These are phyloP conservation scores for human DNA, from an alignment of 2,113 vertebrate genomes.

Conservation along the genomic window GRCh38 chr5:37710501-37711000, in stretches of 20 bases:
- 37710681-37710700: neutral
- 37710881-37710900: neutral
- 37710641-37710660: neutral
- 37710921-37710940: neutral
- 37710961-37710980: neutral
- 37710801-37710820: neutral
- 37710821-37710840: neutral
- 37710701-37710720: neutral
- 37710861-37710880: neutral
- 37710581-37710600: neutral
- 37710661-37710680: constrained; percentile 21
- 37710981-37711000: neutral
- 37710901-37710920: neutral
- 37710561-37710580: neutral
- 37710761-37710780: constrained; percentile 35
- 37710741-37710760: neutral
- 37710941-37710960: neutral
- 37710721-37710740: neutral
- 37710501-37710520: neutral
- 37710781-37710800: neutral
- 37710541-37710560: neutral
- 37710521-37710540: neutral
- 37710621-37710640: neutral
- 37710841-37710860: neutral
- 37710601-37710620: constrained; percentile 6